A percentile compares a stretch with the other conserved stretches of the same genome.
Evolutionary conservation across 2,113 vertebrate species (phyloP).

Genomic region (Pholis gunnellus): DNA sequence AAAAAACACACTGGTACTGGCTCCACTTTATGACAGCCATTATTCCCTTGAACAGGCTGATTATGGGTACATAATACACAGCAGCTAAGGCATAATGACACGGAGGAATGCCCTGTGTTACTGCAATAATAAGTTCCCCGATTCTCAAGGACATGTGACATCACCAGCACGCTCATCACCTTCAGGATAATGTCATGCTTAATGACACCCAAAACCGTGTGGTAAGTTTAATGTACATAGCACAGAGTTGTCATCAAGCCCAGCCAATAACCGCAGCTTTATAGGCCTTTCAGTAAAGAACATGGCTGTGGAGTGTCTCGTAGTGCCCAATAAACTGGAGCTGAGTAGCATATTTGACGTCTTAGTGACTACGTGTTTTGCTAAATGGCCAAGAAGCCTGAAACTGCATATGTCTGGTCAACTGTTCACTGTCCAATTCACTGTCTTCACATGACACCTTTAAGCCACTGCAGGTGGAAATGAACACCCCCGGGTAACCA

Average conservation of each 20-base stretch:
- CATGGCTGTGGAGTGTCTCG: not conserved
- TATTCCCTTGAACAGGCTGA: not conserved
- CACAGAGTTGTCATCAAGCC: not conserved
- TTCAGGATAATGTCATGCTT: not conserved
- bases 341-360: not conserved
- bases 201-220: conserved; percentile 4
- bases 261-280: conserved; percentile 1
- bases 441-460: not conserved
- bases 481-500: not conserved
- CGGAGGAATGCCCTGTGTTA: not conserved
- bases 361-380: not conserved
- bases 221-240: not conserved
- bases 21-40: not conserved
- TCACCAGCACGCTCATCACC: not conserved
- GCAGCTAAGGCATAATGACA: not conserved
- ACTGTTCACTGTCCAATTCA: not conserved
- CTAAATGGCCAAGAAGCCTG: conserved; percentile 6
- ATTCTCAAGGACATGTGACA: conserved; percentile 30
- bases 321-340: conserved; percentile 13
- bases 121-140: conserved; percentile 17
- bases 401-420: conserved; percentile 18
- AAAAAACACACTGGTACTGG: not conserved
- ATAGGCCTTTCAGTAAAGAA: not conserved
- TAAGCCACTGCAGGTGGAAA: conserved; percentile 19
- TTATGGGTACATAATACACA: not conserved